A percentile compares a stretch with the other conserved stretches of the same genome.
phyloP scores from a whole-genome alignment of 1,140 invertebrate species.

The Orius insidiosus region DNA sequence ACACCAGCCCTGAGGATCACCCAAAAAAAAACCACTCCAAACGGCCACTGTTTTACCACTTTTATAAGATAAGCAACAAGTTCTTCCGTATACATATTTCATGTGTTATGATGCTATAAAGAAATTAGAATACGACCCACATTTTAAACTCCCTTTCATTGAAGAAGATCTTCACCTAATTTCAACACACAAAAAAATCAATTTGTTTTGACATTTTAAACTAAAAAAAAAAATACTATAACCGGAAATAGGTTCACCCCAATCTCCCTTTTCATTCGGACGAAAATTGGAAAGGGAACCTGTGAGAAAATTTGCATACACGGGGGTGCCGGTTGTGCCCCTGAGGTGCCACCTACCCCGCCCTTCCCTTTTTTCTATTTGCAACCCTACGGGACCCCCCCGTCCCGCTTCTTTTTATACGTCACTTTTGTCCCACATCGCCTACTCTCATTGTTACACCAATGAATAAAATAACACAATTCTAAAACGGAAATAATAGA shows the following conservation, averaged over 20 bases:
- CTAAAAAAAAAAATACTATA: not conserved
- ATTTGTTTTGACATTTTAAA: not conserved
- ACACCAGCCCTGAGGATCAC: too few relatives aligned
- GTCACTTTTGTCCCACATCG: conserved; percentile 1
- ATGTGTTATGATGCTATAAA: conserved; percentile 7
- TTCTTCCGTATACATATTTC: conserved; percentile 11
- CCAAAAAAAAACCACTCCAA: not conserved
- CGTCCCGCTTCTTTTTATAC: not conserved
- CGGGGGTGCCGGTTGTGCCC: conserved; percentile 2
- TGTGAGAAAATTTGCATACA: conserved; percentile 9
- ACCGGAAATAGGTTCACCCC: not conserved
- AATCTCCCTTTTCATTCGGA: not conserved
- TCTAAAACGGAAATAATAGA: not conserved
- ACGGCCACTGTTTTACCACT: conserved; percentile 5
- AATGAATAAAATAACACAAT: not conserved
- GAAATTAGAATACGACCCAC: conserved; percentile 11
- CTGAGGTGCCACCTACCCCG: not conserved
- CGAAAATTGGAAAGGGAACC: conserved; percentile 1
- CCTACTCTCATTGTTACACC: not conserved
- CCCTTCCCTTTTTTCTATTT: not conserved
- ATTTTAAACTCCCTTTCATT: conserved; percentile 8
- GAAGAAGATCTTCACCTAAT: not conserved
- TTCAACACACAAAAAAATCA: conserved; percentile 2
- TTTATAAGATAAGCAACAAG: conserved; percentile 11
- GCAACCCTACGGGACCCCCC: not conserved